Base-by-base conservation (phyloP, 2,113 vertebrate species). In the Amphiprion ocellaris region DNA sequence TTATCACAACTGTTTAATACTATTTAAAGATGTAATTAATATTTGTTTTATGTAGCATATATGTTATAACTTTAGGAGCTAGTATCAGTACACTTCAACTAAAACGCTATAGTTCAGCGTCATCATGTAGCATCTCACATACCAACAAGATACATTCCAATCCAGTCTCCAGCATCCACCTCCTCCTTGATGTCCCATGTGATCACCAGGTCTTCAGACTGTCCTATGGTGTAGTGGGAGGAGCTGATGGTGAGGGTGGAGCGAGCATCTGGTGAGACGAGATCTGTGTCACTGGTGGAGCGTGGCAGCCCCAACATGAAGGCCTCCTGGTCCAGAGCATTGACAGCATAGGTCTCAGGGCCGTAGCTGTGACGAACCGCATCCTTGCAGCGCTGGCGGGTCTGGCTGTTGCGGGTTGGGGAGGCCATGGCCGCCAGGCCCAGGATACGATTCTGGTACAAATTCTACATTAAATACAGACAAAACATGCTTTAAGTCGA, bases 151-250 rank as follows among this genome's bases (percentile, higher is more conserved):
- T 99, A 99, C 97, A 99, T 99, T 90, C 98, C 98, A 0, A 99
- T 99, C 98, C 98, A 99, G 89, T 99, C 98, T 12, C 97, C 97
- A 5, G 98, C 96, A 16, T 99, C 98, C 80, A 99, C 98, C 39
- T 99, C 98, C 74, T 99, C 98, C 81, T 97, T 99, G 92, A 99
- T 98, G 93, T 99, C 97, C 98, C 98, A 99, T 63, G 96, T 96
- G 87, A 99, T 96, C 55, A 98, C 93, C 11, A 99, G 92, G 84
- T 97, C 96, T 68, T 97, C 96, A 0, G 97, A 96, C 80, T 98
- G 97, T 53, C 97, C 97, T 0, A 99, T 95, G 78, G 95, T 95
- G 79, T 98, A 99, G 91, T 95, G 95, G 73, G 96, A 98, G 89
- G 96, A 95, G 94, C 95, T 99, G 92, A 97, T 96, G 83, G 95